Evolutionary conservation across 2,888 invertebrate genomes (phyloP), one percentile per base, ranked within the genome.

Genomic region (Arctia plantaginis): DNA sequence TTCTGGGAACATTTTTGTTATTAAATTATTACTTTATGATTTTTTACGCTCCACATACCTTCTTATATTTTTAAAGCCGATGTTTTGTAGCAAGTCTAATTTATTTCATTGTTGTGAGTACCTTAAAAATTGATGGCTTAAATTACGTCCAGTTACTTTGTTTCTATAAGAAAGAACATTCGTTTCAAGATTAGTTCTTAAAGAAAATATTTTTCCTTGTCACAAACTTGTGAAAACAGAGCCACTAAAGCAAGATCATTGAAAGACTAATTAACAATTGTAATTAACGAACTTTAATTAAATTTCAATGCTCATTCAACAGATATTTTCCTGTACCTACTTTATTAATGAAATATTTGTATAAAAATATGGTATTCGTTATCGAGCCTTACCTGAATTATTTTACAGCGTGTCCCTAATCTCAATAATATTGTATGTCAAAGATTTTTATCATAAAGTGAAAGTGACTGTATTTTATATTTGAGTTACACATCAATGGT

Each of bases 351-450:
- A 30, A 62, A 62, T 62, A 1, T 62, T 47, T 15, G 8, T 62
- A 30, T 18, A 30, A 62, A 62, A 62, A 62, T 62, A 62, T 8
- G 62, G 30, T 62, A 30, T 30, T 62, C 30, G 30, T 30, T 30
- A 20, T 67, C 44, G 30, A 30, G 18, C 27, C 44, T 67, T 18
- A 35, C 47, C 12, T 30, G n/a, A 66, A 71, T 65, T 51, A 51
- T 72, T 66, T 51, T 59, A n/a, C 51, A 35, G 39, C 13, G 15
- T 65, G 39, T 66, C 30, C 12, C 41, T 27, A 55, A 39, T 47
- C 47, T 30, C 68, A 72, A 64, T 44, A 33, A 72, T 72, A 72
- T 72, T 47, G 13, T 66, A 27, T 72, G 15, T 72, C 71, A 66
- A 66, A 72, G 66, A 41, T 39, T 66, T 65, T 71, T 44, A 30